Percentiles rank a stretch among this genome's conserved stretches.
Conservation (phyloP, 2,888 invertebrate species). For the Latheticus oryzae region DNA sequence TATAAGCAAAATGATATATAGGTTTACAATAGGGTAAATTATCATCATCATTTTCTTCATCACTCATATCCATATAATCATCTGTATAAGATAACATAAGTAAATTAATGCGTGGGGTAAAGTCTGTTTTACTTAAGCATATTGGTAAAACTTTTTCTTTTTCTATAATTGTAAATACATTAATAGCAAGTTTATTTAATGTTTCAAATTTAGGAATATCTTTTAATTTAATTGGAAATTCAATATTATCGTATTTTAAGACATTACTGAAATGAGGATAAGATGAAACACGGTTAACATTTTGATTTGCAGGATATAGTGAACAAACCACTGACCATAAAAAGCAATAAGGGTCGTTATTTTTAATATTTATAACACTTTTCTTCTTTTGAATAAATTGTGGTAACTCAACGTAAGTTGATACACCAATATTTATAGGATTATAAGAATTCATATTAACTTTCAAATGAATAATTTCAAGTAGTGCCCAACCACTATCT, state of each 20-base stretch:
- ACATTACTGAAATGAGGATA: conserved; percentile 7
- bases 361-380: conserved; percentile 15
- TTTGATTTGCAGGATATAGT: conserved; percentile 3
- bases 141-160: conserved; percentile 7
- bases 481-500: conserved; percentile 11
- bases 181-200: conserved; percentile 1
- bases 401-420: conserved; percentile 23
- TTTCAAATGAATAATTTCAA: conserved; percentile 8
- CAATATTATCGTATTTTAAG: conserved; percentile 6
- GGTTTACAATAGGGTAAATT: background rate
- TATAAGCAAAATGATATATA: conserved; percentile 19
- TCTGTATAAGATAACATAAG: background rate
- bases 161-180: conserved; percentile 5
- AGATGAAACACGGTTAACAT: background rate
- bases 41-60: conserved; percentile 2
- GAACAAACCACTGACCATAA: conserved; percentile 6
- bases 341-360: conserved; percentile 12
- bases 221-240: conserved; percentile 8
- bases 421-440: conserved; percentile 13
- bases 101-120: conserved; percentile 11
- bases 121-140: background rate
- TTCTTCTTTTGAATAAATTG: conserved; percentile 11
- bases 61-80: too few species aligned
- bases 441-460: conserved; percentile 13
- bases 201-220: conserved; percentile 10